These are phyloP conservation scores for Ostrea denselamellosa DNA, from an alignment of 1,140 invertebrate species.

Conservation along the genomic window DNA sequence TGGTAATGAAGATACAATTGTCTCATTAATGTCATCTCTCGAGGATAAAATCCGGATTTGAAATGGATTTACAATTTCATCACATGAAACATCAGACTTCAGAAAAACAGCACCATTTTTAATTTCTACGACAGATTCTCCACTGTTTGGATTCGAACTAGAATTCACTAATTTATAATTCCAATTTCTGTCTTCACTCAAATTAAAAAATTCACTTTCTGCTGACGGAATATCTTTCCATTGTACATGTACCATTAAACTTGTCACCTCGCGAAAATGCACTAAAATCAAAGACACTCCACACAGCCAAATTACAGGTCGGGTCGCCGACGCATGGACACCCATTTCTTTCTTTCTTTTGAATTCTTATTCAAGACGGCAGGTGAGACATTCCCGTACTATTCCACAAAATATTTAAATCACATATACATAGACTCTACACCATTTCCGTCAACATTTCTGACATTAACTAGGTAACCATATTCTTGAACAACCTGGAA, in stretches of 20 bases:
- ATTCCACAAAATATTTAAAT: background rate
- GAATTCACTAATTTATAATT: background rate
- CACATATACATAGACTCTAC: background rate
- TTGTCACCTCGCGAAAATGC: background rate
- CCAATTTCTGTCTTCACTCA: background rate
- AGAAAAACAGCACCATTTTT: conserved; percentile 25
- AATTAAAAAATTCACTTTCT: background rate
- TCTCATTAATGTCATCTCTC: background rate
- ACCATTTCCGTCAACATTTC: background rate
- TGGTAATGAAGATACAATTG: conserved; percentile 24
- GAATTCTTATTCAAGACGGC: conserved; percentile 33
- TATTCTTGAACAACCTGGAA: background rate
- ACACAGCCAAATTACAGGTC: background rate
- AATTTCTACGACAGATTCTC: background rate
- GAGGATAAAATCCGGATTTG: conserved; percentile 2
- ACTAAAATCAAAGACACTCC: background rate
- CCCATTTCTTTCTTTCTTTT: conserved; percentile 22
- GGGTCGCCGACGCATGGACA: conserved; percentile 24
- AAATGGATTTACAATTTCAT: conserved; percentile 1
- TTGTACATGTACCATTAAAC: background rate
- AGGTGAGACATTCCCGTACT: background rate
- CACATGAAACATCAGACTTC: conserved; percentile 1
- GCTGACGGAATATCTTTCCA: conserved; percentile 1
- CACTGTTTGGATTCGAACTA: background rate
- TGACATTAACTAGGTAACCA: background rate